phyloP scores from a whole-genome alignment of 2,797 vertebrate species.

The Rhodeus uyekii region DNA sequence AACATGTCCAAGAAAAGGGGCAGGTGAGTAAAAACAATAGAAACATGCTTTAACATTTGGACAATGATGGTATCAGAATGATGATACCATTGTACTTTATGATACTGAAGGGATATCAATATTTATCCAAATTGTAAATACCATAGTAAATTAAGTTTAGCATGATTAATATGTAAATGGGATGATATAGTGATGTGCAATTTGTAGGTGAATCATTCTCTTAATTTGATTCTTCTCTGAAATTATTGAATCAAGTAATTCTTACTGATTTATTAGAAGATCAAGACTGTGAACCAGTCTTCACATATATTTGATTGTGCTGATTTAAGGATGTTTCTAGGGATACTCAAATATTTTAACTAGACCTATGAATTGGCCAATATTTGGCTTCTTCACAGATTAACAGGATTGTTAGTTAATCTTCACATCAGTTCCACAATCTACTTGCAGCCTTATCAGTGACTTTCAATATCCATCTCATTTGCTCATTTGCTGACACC shows the following conservation, averaged over 20 bases:
- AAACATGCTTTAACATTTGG: not conserved
- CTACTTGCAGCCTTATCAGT: not conserved
- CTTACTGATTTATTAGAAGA: not conserved
- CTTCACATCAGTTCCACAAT: not conserved
- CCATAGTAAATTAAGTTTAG: not conserved
- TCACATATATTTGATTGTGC: not conserved
- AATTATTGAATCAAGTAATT: not conserved
- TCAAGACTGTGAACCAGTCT: too few species aligned
- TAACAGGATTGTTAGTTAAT: not conserved
- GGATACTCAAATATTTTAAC: not conserved
- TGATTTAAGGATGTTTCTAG: not conserved
- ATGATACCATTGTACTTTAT: not conserved
- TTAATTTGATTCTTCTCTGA: not conserved
- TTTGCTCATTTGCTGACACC: too few species aligned
- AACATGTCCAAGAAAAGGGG: constrained; percentile 86
- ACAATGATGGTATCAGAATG: not conserved
- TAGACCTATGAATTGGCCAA: not conserved
- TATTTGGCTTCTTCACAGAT: not conserved
- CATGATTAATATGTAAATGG: not conserved
- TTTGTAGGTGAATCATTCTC: not conserved
- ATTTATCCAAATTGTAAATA: not conserved
- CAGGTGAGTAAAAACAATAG: constrained; percentile 71
- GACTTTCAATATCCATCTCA: too few species aligned
- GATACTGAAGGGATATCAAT: not conserved
- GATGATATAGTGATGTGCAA: not conserved